These are phyloP conservation scores for Gnathonemus echidnorhynchus DNA, from an alignment of 2,113 vertebrate genomes.

Conservation along the genomic window DNA sequence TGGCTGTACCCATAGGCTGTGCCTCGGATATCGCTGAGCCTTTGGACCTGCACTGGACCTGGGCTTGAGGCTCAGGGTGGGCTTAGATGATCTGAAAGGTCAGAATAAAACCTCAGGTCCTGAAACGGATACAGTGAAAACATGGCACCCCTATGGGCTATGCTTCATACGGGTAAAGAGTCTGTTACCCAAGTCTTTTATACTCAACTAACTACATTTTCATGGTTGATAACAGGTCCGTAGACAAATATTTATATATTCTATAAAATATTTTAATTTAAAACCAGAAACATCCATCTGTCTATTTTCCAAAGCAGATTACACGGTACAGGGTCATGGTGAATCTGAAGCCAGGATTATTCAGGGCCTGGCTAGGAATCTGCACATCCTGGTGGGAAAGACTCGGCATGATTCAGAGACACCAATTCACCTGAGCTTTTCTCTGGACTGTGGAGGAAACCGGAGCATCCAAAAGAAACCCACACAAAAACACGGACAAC, in stretches of 20 bases:
- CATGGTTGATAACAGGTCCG: neutral
- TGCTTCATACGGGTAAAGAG: neutral
- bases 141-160: neutral
- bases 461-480: neutral
- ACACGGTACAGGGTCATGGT: neutral
- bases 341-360: neutral
- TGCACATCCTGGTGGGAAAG: neutral
- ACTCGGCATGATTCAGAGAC: neutral
- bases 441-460: neutral
- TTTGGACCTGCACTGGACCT: conserved; percentile 3
- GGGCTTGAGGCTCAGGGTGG: neutral
- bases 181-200: neutral
- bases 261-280: neutral
- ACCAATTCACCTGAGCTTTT: neutral
- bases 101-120: neutral
- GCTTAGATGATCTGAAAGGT: conserved; percentile 3
- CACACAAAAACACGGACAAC: neutral
- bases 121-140: neutral
- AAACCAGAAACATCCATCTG: neutral
- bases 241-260: neutral
- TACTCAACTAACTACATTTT: neutral
- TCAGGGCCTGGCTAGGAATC: neutral
- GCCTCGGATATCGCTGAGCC: neutral
- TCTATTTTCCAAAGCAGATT: neutral
- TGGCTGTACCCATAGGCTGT: neutral